phyloP scores from a whole-genome alignment of 2,888 invertebrate species.

The Aricia artaxerxes region DNA sequence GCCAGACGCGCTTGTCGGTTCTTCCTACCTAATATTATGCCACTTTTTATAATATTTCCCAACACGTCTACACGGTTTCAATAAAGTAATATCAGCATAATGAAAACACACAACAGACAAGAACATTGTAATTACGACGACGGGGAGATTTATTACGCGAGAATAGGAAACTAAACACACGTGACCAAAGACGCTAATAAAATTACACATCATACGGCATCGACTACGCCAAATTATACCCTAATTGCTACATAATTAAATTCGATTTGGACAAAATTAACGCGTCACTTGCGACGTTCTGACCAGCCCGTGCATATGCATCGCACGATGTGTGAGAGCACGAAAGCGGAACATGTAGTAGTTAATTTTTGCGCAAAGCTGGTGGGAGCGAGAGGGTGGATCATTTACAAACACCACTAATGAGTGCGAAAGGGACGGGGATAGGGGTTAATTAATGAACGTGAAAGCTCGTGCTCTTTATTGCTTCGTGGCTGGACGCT shows the following conservation, averaged over 20 bases:
- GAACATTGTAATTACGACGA: conserved; percentile 78
- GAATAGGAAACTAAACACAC: conserved; percentile 77
- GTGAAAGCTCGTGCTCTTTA: conserved; percentile 81
- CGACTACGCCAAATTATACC: conserved; percentile 59
- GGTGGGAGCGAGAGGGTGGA: conserved; percentile 68
- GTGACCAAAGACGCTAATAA: conserved; percentile 59
- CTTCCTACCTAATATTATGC: not conserved
- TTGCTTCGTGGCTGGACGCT: conserved; percentile 79
- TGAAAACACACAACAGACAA: conserved; percentile 78
- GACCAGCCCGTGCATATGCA: conserved; percentile 69
- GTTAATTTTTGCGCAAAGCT: conserved; percentile 82
- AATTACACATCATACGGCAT: conserved; percentile 53
- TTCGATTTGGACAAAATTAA: conserved; percentile 54
- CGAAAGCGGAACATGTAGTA: conserved; percentile 72
- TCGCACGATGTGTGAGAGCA: conserved; percentile 67
- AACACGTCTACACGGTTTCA: not conserved
- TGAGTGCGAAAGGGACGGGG: conserved; percentile 65
- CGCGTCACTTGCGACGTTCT: conserved; percentile 52
- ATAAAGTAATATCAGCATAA: conserved; percentile 51
- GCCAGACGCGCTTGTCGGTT: not conserved
- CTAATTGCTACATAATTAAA: conserved; percentile 63
- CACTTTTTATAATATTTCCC: not conserved
- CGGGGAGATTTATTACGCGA: conserved; percentile 76
- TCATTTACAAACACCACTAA: conserved; percentile 76
- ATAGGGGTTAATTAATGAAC: conserved; percentile 80